A percentile compares a stretch with the other conserved stretches of the same genome.
Conservation (phyloP, 2,797 vertebrate genomes). For the Falco cherrug region DNA sequence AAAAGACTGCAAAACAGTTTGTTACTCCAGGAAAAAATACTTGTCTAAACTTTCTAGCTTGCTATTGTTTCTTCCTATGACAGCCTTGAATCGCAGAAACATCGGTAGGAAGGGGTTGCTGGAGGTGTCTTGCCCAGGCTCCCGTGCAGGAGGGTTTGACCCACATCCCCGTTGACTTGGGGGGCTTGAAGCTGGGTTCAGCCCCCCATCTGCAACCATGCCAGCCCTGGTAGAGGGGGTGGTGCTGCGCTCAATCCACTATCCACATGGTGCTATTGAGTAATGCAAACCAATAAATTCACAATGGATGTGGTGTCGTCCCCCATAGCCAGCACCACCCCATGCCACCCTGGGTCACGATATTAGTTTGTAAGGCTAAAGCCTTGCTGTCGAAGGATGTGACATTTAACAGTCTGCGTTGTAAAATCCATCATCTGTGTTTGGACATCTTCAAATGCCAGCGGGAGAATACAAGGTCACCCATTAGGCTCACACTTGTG, state of each 20-base stretch:
- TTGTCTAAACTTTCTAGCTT: not conserved
- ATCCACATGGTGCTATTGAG: fast-evolving
- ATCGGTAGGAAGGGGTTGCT: fast-evolving
- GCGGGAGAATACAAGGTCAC: not conserved
- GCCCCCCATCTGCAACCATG: not conserved
- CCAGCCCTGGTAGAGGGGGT: not conserved
- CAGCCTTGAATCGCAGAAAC: fast-evolving
- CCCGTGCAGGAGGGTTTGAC: not conserved
- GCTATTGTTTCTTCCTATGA: not conserved
- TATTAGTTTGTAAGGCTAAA: not conserved
- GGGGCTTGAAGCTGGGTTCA: not conserved
- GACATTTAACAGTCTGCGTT: conserved; percentile 20
- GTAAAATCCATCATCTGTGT: conserved; percentile 48
- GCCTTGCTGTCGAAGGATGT: conserved; percentile 19
- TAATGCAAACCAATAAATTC: not conserved
- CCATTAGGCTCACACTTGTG: not conserved
- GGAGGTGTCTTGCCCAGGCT: not conserved
- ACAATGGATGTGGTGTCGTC: not conserved
- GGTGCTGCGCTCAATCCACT: not conserved
- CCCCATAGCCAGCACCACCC: not conserved
- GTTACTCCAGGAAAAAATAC: not conserved
- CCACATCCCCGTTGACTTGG: not conserved
- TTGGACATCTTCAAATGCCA: conserved; percentile 41
- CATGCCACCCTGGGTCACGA: not conserved
- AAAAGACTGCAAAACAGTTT: not conserved